Evolutionary conservation across 2,113 vertebrate genomes (phyloP).

Genomic region (Leucopsar rothschildi): DNA sequence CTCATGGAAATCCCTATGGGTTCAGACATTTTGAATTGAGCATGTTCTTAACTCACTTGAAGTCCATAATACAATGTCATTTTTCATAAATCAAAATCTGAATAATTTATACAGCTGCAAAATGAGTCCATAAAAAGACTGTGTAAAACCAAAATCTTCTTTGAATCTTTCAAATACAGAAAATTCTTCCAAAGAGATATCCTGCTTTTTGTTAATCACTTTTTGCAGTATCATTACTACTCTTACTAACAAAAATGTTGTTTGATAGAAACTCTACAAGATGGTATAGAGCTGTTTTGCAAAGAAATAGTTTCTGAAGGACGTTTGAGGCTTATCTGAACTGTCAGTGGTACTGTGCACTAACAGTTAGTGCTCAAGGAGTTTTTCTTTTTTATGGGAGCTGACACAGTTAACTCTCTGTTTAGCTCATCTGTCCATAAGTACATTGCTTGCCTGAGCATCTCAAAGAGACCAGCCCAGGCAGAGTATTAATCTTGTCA

Average conservation of each 20-base stretch:
- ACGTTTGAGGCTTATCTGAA: background rate
- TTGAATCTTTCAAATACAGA: background rate
- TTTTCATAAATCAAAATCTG: background rate
- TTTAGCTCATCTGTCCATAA: background rate
- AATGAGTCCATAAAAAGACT: background rate
- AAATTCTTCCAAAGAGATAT: background rate
- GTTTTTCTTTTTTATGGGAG: background rate
- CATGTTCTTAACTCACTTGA: background rate
- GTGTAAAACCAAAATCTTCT: background rate
- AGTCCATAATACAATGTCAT: background rate
- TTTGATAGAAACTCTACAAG: background rate
- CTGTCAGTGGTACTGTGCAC: background rate
- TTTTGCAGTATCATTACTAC: background rate
- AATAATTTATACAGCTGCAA: background rate
- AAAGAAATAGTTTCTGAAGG: background rate
- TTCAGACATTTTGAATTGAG: background rate
- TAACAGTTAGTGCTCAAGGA: background rate
- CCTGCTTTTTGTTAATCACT: background rate
- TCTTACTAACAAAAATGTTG: background rate
- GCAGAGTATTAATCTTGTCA: constrained; percentile 29
- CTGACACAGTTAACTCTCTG: constrained; percentile 23
- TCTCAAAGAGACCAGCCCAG: background rate
- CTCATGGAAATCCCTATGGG: background rate
- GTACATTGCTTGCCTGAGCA: background rate
- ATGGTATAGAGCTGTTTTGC: background rate